These are phyloP conservation scores for Cheumatopsyche charites DNA, from an alignment of 1,140 invertebrate genomes.

Conservation along the genomic window DNA sequence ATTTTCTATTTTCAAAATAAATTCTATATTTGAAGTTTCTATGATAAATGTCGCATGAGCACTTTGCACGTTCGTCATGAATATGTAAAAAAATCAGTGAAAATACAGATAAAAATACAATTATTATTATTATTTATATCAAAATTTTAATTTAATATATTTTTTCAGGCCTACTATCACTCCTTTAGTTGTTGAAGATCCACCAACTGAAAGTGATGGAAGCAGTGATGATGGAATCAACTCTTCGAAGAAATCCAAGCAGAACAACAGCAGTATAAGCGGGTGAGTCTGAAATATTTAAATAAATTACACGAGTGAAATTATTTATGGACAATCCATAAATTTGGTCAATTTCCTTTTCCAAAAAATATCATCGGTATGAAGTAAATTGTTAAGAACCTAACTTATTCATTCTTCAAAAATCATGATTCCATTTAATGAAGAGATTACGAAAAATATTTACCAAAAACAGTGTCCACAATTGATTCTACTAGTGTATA, in stretches of 20 bases:
- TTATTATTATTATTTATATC: background rate
- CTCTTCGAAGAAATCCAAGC: slow-evolving; percentile 17
- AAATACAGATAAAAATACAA: slow-evolving; percentile 2
- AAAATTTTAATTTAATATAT: slow-evolving; percentile 4
- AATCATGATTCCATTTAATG: too few relatives aligned
- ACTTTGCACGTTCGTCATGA: slow-evolving; percentile 11
- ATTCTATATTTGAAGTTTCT: too few relatives aligned
- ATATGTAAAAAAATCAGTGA: background rate
- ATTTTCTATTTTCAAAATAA: too few relatives aligned
- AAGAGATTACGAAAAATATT: too few relatives aligned
- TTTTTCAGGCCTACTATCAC: slow-evolving; percentile 35
- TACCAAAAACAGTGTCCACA: too few relatives aligned
- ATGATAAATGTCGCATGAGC: background rate
- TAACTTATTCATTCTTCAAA: too few relatives aligned
- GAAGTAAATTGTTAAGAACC: too few relatives aligned
- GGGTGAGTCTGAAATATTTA: slow-evolving; percentile 41
- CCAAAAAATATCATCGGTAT: too few relatives aligned
- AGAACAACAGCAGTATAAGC: slow-evolving; percentile 33
- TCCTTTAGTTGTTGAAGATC: slow-evolving; percentile 43
- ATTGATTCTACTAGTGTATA: too few relatives aligned
- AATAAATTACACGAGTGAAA: too few relatives aligned
- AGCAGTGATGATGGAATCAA: slow-evolving; percentile 41
- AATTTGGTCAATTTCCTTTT: too few relatives aligned
- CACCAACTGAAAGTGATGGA: slow-evolving; percentile 45
- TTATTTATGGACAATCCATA: too few relatives aligned